phyloP scores from a whole-genome alignment of 1,140 invertebrate species.

The Nasonia longicornis region DNA sequence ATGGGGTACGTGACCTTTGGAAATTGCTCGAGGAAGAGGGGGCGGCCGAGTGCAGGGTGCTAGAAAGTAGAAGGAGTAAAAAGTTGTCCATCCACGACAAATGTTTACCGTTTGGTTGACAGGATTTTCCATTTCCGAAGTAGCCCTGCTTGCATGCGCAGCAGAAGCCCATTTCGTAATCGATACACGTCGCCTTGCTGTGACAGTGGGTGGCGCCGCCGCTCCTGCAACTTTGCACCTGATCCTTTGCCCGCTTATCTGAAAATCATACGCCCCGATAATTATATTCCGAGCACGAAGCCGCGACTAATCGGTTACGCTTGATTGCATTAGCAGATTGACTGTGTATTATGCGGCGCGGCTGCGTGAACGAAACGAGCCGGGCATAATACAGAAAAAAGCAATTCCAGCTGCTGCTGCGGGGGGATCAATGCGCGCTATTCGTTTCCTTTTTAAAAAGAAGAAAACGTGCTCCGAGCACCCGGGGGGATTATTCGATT shows the following conservation, averaged over 20 bases:
- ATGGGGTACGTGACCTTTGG: background rate
- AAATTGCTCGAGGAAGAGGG: background rate
- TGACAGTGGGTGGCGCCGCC: constrained; percentile 79
- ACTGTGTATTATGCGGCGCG: background rate
- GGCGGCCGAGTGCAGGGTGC: too few species aligned
- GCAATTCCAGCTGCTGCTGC: background rate
- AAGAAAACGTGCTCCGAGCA: background rate
- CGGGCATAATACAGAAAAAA: constrained; percentile 10
- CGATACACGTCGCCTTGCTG: constrained; percentile 83
- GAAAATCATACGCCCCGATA: constrained; percentile 32
- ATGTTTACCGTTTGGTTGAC: constrained; percentile 81
- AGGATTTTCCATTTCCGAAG: constrained; percentile 92
- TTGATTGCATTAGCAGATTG: constrained; percentile 6
- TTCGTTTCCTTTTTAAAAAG: background rate
- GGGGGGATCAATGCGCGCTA: background rate
- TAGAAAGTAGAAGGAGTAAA: background rate
- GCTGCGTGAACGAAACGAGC: background rate
- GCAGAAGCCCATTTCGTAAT: constrained; percentile 87
- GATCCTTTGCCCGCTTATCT: constrained; percentile 53
- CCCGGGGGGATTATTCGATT: background rate
- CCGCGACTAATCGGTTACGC: constrained; percentile 5
- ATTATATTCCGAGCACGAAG: constrained; percentile 15
- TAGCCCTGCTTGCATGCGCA: constrained; percentile 84
- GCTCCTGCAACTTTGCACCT: constrained; percentile 68
- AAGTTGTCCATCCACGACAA: background rate